phyloP scores from a whole-genome alignment of 2,888 invertebrate genomes.

The Litoditis marina region DNA sequence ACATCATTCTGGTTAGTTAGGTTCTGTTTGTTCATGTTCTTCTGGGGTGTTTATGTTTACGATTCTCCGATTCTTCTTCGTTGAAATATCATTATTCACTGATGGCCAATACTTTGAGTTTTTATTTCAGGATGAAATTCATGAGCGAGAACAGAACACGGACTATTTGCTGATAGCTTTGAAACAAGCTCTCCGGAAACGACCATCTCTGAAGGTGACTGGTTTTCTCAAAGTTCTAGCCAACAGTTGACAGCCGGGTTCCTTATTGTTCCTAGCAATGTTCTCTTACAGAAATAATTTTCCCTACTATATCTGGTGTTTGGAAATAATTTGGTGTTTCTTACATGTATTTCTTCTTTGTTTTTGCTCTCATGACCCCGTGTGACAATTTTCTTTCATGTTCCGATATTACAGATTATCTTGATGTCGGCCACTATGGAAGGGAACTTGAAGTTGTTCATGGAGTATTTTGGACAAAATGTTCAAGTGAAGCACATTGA shows the following conservation, averaged over 20 bases:
- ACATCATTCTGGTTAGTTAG: constrained; percentile 67
- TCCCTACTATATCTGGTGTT: no score
- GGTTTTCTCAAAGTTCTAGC: not conserved
- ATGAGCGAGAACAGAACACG: constrained; percentile 86
- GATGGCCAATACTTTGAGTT: not conserved
- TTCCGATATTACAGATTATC: constrained; percentile 66
- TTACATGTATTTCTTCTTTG: no score
- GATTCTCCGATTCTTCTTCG: not conserved
- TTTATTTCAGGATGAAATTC: constrained; percentile 81
- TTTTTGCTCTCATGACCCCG: not conserved
- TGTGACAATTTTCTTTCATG: not conserved
- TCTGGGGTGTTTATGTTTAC: no score
- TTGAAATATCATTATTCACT: no score
- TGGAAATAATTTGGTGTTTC: no score
- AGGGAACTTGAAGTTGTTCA: constrained; percentile 75
- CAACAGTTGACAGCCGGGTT: not conserved
- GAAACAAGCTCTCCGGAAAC: constrained; percentile 44
- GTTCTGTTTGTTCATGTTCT: not conserved
- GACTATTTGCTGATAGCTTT: constrained; percentile 87
- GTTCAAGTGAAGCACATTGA: constrained; percentile 74
- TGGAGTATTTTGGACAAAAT: constrained; percentile 74
- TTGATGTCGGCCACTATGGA: constrained; percentile 89
- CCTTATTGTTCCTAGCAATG: no score
- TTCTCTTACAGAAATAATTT: no score
- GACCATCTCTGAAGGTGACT: constrained; percentile 49